Evolutionary conservation across 1,140 invertebrate genomes (phyloP).

Genomic region (Drosophila nigrodunni): DNA sequence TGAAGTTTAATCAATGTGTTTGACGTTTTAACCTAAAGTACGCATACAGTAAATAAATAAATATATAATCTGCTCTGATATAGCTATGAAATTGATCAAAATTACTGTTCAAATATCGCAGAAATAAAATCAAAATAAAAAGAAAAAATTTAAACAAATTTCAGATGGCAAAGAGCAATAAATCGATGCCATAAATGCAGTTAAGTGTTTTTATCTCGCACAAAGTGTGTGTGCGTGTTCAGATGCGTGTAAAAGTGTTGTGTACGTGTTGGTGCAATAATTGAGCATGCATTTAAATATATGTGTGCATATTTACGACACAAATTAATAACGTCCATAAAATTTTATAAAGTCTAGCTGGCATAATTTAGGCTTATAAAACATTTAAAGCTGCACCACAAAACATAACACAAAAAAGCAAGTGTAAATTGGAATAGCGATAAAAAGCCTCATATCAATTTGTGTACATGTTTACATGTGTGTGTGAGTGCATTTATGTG

Average conservation of each 20-base stretch:
- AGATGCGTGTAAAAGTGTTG: not conserved
- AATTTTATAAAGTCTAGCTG: conserved; percentile 40
- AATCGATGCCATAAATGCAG: conserved; percentile 68
- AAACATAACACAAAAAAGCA: not conserved
- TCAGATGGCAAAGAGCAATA: conserved; percentile 66
- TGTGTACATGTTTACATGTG: conserved; percentile 28
- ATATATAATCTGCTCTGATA: conserved; percentile 14
- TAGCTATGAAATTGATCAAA: conserved; percentile 13
- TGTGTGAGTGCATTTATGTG: conserved; percentile 23
- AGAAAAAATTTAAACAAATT: conserved; percentile 51
- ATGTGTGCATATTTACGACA: conserved; percentile 24
- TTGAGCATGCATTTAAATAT: conserved; percentile 69
- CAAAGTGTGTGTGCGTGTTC: not conserved
- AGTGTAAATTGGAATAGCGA: no score
- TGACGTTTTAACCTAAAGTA: conserved; percentile 39
- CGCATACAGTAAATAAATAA: not conserved
- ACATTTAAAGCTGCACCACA: conserved; percentile 43
- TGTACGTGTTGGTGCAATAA: conserved; percentile 36
- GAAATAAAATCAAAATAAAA: conserved; percentile 33
- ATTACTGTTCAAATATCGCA: conserved; percentile 33
- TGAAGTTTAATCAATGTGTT: conserved; percentile 42
- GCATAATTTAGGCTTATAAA: conserved; percentile 61
- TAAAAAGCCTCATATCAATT: conserved; percentile 42
- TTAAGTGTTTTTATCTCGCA: conserved; percentile 42
- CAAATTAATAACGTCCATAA: conserved; percentile 57